A percentile compares a stretch with the other conserved stretches of the same genome.
Evolutionary conservation across 1,140 invertebrate genomes (phyloP).

Genomic region (Drosophila neocordata): DNA sequence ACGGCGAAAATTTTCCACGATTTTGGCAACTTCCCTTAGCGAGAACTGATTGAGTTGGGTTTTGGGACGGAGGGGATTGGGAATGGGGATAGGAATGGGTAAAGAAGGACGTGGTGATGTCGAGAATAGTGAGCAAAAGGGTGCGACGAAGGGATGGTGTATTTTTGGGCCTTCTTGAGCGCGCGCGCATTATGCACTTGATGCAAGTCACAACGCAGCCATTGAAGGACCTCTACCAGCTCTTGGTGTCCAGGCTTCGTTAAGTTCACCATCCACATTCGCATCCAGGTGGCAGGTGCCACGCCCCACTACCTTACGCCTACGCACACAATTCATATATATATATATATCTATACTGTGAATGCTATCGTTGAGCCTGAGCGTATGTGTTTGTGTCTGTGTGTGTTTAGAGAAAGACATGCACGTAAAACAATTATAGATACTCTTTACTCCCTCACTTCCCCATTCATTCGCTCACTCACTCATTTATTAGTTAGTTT

Average conservation of each 20-base stretch:
- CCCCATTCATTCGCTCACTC: background rate
- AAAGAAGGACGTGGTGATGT: background rate
- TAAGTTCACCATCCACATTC: constrained; percentile 7
- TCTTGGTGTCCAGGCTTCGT: constrained; percentile 13
- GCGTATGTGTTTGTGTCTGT: constrained; percentile 1
- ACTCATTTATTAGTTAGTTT: constrained; percentile 20
- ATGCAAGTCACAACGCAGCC: constrained; percentile 26
- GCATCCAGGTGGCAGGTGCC: constrained; percentile 19
- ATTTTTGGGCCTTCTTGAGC: constrained; percentile 27
- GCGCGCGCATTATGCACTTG: constrained; percentile 50
- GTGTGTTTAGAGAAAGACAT: background rate
- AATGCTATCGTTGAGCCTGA: too few relatives aligned
- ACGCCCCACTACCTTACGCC: constrained; percentile 21
- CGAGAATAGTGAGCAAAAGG: too few relatives aligned
- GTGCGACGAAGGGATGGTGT: background rate
- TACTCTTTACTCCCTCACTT: constrained; percentile 15
- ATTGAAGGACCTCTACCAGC: constrained; percentile 7
- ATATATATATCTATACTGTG: too few relatives aligned
- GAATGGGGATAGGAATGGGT: too few relatives aligned
- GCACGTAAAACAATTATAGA: constrained; percentile 37
- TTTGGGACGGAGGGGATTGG: background rate
- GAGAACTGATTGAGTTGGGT: constrained; percentile 13
- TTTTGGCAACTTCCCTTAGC: constrained; percentile 21
- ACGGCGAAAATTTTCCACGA: constrained; percentile 62
- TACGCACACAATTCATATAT: background rate